Percentiles rank a stretch among this genome's conserved stretches.
phyloP scores from a whole-genome alignment of 2,113 vertebrate species.

The rabbit (Oryctolagus cuniculus) region mOryCun1.1 NC_091443.1:17913001-17913500 shows the following conservation, averaged over 20 bases:
- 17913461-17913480: background rate
- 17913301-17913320: slow-evolving; percentile 35
- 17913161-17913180: slow-evolving; percentile 7
- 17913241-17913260: background rate
- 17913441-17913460: background rate
- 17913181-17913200: background rate
- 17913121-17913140: background rate
- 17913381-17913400: slow-evolving; percentile 49
- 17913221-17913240: background rate
- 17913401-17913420: background rate
- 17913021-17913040: slow-evolving; percentile 43
- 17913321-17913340: slow-evolving; percentile 29
- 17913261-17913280: background rate
- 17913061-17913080: background rate
- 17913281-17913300: slow-evolving; percentile 40
- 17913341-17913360: slow-evolving; percentile 22
- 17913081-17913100: background rate
- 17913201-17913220: background rate
- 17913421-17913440: slow-evolving; percentile 21
- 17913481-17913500: background rate
- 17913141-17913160: background rate
- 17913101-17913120: background rate
- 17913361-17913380: background rate
- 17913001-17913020: background rate
- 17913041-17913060: background rate